These are phyloP conservation scores for Philotrypesis tridentata DNA, from an alignment of 1,140 invertebrate genomes.

Conservation along the genomic window DNA sequence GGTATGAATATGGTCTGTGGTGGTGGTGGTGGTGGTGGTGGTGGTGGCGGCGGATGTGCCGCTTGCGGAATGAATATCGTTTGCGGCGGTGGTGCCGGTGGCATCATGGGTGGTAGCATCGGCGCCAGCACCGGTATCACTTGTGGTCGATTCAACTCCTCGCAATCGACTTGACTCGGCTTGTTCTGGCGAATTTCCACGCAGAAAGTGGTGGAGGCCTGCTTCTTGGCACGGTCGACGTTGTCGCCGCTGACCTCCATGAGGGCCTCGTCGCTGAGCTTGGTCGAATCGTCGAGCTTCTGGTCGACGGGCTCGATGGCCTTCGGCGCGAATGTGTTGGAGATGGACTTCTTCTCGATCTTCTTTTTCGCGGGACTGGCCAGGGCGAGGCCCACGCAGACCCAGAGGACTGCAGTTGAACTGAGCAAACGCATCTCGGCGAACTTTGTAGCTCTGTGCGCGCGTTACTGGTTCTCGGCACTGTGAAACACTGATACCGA, in stretches of 20 bases:
- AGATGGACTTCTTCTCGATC: background rate
- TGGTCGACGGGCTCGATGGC: background rate
- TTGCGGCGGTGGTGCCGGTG: background rate
- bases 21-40: background rate
- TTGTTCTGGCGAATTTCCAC: slow-evolving; percentile 49
- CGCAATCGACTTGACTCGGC: slow-evolving; percentile 44
- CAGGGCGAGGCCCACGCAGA: background rate
- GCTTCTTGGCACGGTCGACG: slow-evolving; percentile 37
- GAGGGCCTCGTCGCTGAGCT: background rate
- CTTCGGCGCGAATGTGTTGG: background rate
- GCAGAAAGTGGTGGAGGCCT: slow-evolving; percentile 52
- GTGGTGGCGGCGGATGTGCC: background rate
- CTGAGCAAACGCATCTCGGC: background rate
- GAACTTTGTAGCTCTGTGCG: background rate
- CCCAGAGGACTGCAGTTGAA: background rate
- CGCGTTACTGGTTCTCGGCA: background rate
- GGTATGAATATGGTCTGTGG: too few relatives aligned
- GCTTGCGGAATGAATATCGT: too few relatives aligned
- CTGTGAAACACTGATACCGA: slow-evolving; percentile 2
- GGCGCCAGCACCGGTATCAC: too few relatives aligned
- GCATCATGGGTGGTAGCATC: too few relatives aligned
- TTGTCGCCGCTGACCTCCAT: background rate
- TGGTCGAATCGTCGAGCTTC: background rate
- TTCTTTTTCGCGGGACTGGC: slow-evolving; percentile 35
- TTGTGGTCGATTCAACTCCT: background rate